Evolutionary conservation across 2,113 vertebrate genomes (phyloP), one percentile per base, ranked within the genome.

Genomic region (Butorides virescens): DNA sequence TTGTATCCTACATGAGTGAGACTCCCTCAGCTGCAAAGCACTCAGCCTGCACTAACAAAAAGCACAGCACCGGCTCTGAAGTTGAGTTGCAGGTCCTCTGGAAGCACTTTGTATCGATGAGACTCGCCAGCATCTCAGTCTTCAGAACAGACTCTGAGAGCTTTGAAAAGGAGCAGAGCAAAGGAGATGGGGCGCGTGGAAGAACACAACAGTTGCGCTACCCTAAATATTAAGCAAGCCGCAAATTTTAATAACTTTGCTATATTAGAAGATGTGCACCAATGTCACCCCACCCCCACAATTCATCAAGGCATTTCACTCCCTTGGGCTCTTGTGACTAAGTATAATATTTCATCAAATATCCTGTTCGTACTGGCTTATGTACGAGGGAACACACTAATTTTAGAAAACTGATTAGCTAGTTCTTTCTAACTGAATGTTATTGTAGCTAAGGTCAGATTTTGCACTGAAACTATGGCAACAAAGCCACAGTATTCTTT

Each of bases 341-440:
- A 95, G 93, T 97, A 92, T 97, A 97, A 97, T 97, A 97, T 96
- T 98, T 98, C 97, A 98, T 97, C 97, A 98, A 96, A 96, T 97
- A 97, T 97, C 97, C 97, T 96, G 96, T 86, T 97, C 97, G 88
- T 97, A 91, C 97, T 95, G 96, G 97, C 94, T 97, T 97, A 97
- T 97, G 98, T 96, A 97, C 96, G 80, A 95, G 96, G 93, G 97
- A 96, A 97, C 95, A 96, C 97, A 97, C 98, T 98, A 98, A 98
- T 98, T 98, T 98, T 98, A 98, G 98, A 97, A 98, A 98, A 97
- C 97, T 96, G 97, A 98, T 98, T 98, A 98, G 97, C 98, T 97
- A 86, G 96, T 97, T 98, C 97, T 98, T 97, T 97, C 92, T 98
- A 97, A 97, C 97, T 11, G 89, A 97, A 92, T 97, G 96, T 98